phyloP scores from a whole-genome alignment of 1,140 invertebrate genomes.

The Procambarus clarkii region DNA sequence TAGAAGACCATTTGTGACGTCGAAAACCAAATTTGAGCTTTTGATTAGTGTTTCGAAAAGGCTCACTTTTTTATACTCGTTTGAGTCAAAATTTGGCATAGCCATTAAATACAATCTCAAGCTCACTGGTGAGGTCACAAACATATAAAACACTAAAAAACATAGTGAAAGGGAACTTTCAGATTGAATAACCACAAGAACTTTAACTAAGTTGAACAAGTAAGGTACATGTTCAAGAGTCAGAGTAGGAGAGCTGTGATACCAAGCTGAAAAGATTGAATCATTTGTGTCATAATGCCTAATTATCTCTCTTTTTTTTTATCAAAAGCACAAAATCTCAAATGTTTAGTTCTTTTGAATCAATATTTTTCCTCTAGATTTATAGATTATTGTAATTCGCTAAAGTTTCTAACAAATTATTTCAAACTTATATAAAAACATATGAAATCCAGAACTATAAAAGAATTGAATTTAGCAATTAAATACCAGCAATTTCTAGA shows the following conservation, averaged over 20 bases:
- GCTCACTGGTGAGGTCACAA: conserved; percentile 54
- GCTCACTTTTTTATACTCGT: not conserved
- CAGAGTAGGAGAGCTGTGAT: not conserved
- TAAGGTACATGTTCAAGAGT: conserved; percentile 26
- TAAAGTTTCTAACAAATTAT: no score
- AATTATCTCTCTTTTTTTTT: not conserved
- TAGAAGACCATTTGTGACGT: conserved; percentile 60
- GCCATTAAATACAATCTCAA: conserved; percentile 39
- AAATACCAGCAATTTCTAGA: no score
- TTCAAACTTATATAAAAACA: no score
- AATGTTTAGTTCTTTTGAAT: not conserved
- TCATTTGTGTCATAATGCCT: not conserved
- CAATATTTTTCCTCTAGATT: not conserved
- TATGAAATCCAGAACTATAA: no score
- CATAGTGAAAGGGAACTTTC: conserved; percentile 45
- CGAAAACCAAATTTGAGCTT: conserved; percentile 31
- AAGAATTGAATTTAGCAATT: no score
- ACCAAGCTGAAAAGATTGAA: not conserved
- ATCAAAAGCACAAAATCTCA: not conserved
- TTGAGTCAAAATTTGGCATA: not conserved
- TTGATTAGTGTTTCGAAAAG: conserved; percentile 9
- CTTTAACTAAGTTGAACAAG: conserved; percentile 43
- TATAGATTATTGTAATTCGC: no score
- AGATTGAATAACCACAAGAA: conserved; percentile 62
- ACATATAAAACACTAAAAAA: conserved; percentile 52